Evolutionary conservation across 2,797 vertebrate species (phyloP), one percentile per base, ranked within the genome.

Genomic region (Synaphobranchus kaupii): DNA sequence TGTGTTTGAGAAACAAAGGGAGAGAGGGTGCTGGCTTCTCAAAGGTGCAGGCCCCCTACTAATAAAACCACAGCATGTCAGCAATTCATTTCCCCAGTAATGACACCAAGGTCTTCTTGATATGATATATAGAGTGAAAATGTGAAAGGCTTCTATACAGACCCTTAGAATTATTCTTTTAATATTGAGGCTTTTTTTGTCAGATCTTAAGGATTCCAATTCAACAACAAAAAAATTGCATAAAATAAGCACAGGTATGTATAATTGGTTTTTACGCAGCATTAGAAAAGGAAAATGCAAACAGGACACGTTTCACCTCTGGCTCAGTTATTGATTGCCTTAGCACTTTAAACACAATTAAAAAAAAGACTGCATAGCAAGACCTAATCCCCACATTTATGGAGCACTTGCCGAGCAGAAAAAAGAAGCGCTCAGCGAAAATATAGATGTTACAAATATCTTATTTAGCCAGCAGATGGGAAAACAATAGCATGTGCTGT

Each of bases 271-370:
- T 86, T 84, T 89, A 84, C 83, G 84, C 84, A 52, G 44, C 9
- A 63, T 83, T 20, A 87, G 86, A 28, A 44, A 76, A 84, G 3
- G 66, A 84, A 90, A 88, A 87, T 84, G 88, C 90, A 88, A 89
- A 88, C 81, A 2, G 48, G 52, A 90, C 85, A 88, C 63, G 86
- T 76, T 88, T 84, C 88, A 88, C 83, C 85, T 54, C 83, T 86
- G 84, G 63, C 82, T 87, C 85, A 90, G 88, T 90, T 90, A 90
- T 90, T 88, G 88, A 90, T 90, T 88, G 84, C 78, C 87, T 90
- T 86, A 88, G 89, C 88, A 89, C 86, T 89, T 88, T 88, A 68
- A 88, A 89, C 73, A 87, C 66, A 84, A 87, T 86, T n/a, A n/a
- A 81, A 85, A 88, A 86, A 87, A 47, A 86, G 31, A 71, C 73